A percentile compares a stretch with the other conserved stretches of the same genome.
Evolutionary conservation across 2,888 invertebrate genomes (phyloP).

Genomic region (Cephus rjabovi): DNA sequence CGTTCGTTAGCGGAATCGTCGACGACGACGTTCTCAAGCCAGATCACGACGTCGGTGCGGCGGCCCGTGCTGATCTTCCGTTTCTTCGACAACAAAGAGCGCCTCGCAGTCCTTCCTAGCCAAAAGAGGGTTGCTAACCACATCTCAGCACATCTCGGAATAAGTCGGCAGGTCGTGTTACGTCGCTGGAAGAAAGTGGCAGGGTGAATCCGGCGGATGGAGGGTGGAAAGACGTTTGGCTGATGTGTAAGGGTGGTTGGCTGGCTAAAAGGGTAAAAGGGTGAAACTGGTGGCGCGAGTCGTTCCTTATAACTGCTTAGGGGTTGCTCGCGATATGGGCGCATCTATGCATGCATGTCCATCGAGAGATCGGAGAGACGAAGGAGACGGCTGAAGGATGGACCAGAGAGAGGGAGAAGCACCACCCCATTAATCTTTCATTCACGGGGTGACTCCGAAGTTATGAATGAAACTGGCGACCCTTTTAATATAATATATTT

Average conservation of each 20-base stretch:
- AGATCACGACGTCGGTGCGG: not conserved
- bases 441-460: conserved; percentile 44
- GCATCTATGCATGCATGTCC: not conserved
- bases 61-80: not conserved
- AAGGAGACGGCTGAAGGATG: not conserved
- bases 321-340: not conserved
- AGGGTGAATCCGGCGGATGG: not conserved
- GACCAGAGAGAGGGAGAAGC: conserved; percentile 9
- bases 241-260: not conserved
- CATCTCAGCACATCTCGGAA: not conserved
- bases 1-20: conserved; percentile 56
- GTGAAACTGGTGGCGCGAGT: not conserved
- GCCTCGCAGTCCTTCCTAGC: not conserved
- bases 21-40: conserved; percentile 8
- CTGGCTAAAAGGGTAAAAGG: not conserved
- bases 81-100: conserved; percentile 7
- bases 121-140: not conserved
- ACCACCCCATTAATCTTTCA: conserved; percentile 48
- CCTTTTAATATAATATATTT: conserved; percentile 40
- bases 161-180: not conserved
- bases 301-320: not conserved
- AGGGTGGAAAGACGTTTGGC: not conserved
- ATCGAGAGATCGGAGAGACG: not conserved
- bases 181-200: not conserved
- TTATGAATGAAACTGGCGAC: conserved; percentile 48